Percentiles rank a stretch among this genome's conserved stretches.
phyloP scores from a whole-genome alignment of 2,888 invertebrate species.

The Cancer borealis region DNA sequence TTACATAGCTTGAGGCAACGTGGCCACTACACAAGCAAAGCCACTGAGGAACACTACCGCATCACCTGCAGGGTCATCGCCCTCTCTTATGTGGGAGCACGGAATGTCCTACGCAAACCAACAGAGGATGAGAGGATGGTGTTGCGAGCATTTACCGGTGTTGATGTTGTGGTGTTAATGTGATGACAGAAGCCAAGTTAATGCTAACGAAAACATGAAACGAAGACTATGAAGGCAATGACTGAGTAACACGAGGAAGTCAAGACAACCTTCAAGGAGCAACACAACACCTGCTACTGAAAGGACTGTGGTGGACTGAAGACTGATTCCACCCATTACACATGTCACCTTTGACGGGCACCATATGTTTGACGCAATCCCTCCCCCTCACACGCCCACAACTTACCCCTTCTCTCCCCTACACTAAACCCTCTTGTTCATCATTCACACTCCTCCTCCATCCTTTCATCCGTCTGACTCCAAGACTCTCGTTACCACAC shows the following conservation, averaged over 20 bases:
- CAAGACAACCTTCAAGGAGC: neutral
- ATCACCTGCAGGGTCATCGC: neutral
- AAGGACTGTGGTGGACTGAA: neutral
- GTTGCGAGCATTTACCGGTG: neutral
- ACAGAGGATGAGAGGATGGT: neutral
- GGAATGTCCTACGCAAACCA: neutral
- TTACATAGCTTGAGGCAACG: neutral
- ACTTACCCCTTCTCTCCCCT: neutral
- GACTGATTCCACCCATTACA: neutral
- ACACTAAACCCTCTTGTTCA: neutral
- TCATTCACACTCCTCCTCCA: neutral
- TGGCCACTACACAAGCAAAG: neutral
- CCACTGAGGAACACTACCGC: neutral
- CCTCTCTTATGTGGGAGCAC: neutral
- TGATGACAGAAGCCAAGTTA: neutral
- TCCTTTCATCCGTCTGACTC: too few species aligned
- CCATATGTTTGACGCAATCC: neutral
- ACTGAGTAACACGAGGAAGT: neutral
- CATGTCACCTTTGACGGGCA: neutral
- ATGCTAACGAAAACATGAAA: neutral
- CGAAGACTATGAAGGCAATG: neutral
- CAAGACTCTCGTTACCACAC: neutral
- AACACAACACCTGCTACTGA: neutral
- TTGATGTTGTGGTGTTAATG: neutral
- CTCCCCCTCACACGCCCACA: neutral